phyloP scores from a whole-genome alignment of 2,797 vertebrate genomes.

The Mormyrus hasselquistii region DNA sequence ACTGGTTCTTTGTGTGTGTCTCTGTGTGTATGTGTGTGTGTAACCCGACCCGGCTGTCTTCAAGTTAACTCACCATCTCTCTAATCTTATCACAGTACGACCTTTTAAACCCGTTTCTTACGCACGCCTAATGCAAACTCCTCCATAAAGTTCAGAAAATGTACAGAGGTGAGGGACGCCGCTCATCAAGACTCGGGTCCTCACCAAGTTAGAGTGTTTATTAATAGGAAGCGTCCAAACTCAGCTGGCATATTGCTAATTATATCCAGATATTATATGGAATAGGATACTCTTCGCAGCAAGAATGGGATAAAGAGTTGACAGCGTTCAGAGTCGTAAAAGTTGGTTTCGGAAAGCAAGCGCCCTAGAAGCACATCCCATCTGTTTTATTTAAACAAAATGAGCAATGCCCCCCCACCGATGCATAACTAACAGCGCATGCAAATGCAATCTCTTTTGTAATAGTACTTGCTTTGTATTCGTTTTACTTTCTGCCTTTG shows the following conservation, averaged over 20 bases:
- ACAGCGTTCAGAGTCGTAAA: slow-evolving; percentile 24
- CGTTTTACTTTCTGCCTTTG: slow-evolving; percentile 7
- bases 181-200: not conserved
- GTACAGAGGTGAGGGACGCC: not conserved
- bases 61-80: slow-evolving; percentile 22
- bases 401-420: slow-evolving; percentile 20
- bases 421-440: slow-evolving; percentile 28
- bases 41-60: slow-evolving; percentile 59
- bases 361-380: not conserved
- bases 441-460: slow-evolving; percentile 9
- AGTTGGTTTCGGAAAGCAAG: slow-evolving; percentile 32
- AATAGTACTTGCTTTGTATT: not conserved
- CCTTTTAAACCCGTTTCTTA: not conserved
- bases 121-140: not conserved
- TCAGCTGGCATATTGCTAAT: slow-evolving; percentile 56
- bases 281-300: slow-evolving; percentile 30
- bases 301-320: slow-evolving; percentile 36
- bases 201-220: slow-evolving; percentile 34
- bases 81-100: not conserved
- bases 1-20: slow-evolving; percentile 44
- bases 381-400: slow-evolving; percentile 29
- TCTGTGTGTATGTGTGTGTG: slow-evolving; percentile 35
- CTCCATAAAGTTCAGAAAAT: not conserved
- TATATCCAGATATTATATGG: slow-evolving; percentile 48
- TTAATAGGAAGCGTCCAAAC: slow-evolving; percentile 7